Percentiles rank a stretch among this genome's conserved stretches.
Evolutionary conservation across 2,888 invertebrate species (phyloP).

Genomic region (Pachymerium ferrugineum): DNA sequence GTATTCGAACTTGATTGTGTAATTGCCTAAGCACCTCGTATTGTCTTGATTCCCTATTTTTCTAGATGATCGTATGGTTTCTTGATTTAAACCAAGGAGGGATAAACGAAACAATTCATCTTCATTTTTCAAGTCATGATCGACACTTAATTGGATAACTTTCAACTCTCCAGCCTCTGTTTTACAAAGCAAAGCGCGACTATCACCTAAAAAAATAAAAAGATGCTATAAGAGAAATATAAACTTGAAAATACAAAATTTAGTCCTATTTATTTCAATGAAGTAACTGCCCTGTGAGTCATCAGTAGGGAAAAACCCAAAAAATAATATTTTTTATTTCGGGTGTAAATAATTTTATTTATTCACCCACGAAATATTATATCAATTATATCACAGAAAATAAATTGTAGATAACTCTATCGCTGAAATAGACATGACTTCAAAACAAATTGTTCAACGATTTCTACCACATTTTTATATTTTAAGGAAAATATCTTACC

Average conservation of each 20-base stretch:
- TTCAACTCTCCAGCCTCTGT: constrained; percentile 68
- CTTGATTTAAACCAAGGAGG: constrained; percentile 66
- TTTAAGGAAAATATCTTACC: too few species aligned
- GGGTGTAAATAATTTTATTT: too few species aligned
- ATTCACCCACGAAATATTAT: too few species aligned
- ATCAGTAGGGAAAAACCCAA: background rate
- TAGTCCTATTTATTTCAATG: too few species aligned
- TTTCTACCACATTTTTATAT: too few species aligned
- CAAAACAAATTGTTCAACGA: too few species aligned
- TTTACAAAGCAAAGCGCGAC: constrained; percentile 71
- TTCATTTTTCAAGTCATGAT: constrained; percentile 78
- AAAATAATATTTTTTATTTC: too few species aligned
- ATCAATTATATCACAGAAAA: too few species aligned
- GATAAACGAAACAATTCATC: constrained; percentile 73
- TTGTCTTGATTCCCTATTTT: constrained; percentile 69
- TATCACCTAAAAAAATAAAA: constrained; percentile 51
- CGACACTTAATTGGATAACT: constrained; percentile 74
- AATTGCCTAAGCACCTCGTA: constrained; percentile 82
- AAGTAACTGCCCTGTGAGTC: too few species aligned
- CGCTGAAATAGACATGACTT: too few species aligned
- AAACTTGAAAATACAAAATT: background rate
- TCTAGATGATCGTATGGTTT: constrained; percentile 61
- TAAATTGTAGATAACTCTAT: too few species aligned
- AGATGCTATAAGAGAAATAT: background rate
- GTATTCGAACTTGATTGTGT: constrained; percentile 76